Base-by-base conservation (phyloP, 2,888 invertebrate species). In the Amphipyra berbera region DNA sequence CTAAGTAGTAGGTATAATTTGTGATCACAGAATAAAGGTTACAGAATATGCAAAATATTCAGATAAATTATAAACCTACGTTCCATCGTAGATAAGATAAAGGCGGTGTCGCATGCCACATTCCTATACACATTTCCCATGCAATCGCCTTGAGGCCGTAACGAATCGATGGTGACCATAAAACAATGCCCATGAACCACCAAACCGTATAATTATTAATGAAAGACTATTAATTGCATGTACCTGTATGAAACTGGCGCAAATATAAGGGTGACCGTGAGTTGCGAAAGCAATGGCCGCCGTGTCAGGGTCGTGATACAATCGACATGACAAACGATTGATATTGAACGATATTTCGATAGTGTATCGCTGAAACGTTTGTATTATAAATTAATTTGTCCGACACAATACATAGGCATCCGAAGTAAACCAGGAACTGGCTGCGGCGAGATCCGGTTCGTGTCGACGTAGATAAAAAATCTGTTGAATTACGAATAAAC, bases 261-360 rank as follows among this genome's bases (percentile, higher is more conserved):
- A 87, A 83, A 84, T 78, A 68, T 76, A 80, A 82, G 82, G 83
- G 76, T 84, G 91, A 78, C 90, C 90, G 68, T 90, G 90, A 88
- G 81, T 88, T 86, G 81, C 83, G 90, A 91, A 90, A 91, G 88
- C 82, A 85, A 82, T 83, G 81, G 74, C 63, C 76, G 73, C 76
- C 85, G 78, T 92, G 92, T 93, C 93, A 93, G 88, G 93, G 93
- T 77, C 71, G 15, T 73, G 58, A 66, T 65, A 79, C 78, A 73
- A 86, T 84, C 79, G 73, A 68, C 61, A 68, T 76, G 76, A 79
- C 67, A 76, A 74, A 66, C 73, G 74, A 67, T 78, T 66, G 69
- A 68, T 76, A 74, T 69, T 68, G 61, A 66, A 64, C 64, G 65
- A 74, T 71, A 76, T 73, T 73, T 76, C 61, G 76, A 78, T 81